Evolutionary conservation across 2,797 vertebrate species (phyloP).

Genomic region (Clarias pachynema): DNA sequence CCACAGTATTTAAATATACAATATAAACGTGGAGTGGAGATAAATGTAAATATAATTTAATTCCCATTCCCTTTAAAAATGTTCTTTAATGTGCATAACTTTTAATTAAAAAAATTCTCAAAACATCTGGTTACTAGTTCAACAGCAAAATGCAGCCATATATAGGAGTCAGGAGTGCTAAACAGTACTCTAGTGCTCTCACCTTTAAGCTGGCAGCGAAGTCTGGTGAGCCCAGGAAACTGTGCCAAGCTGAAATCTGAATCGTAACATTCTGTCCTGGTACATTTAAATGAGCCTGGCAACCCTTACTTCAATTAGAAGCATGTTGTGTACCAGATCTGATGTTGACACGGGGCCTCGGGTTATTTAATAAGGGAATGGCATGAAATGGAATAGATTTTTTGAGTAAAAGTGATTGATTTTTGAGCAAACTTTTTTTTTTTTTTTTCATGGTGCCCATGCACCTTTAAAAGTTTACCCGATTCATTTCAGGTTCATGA

Average conservation of each 20-base stretch:
- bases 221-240: background rate
- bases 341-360: background rate
- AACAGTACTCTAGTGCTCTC: background rate
- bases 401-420: background rate
- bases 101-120: background rate
- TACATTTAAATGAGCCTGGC: background rate
- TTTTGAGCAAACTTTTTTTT: background rate
- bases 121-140: background rate
- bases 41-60: background rate
- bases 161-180: background rate
- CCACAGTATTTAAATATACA: background rate
- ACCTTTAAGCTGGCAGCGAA: slow-evolving; percentile 12
- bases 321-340: background rate
- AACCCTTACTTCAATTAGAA: background rate
- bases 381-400: too few relatives aligned
- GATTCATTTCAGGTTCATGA: background rate
- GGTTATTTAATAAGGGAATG: background rate
- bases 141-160: background rate
- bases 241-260: slow-evolving; percentile 1
- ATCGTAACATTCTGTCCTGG: slow-evolving; percentile 26
- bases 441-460: background rate
- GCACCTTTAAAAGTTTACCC: background rate
- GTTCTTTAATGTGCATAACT: background rate
- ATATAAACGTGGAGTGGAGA: background rate
- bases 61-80: background rate